These are phyloP conservation scores for rat (Rattus norvegicus) DNA, from an alignment of 2,113 vertebrate species.

Conservation along the genomic window DNA sequence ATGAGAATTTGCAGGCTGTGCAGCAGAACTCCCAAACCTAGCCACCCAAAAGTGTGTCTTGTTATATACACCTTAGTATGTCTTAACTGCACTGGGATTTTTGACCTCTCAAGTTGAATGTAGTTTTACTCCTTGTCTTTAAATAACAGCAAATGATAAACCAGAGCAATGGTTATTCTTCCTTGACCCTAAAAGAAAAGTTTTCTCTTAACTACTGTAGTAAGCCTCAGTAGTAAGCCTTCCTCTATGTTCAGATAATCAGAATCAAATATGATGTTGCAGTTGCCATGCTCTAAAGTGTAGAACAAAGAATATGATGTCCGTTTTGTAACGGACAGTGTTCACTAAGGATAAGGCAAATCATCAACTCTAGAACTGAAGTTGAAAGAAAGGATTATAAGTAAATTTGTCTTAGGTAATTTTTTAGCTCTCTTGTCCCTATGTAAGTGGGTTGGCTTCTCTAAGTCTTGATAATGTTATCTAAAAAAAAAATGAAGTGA, in stretches of 20 bases:
- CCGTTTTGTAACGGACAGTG: not conserved
- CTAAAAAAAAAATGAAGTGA: not conserved
- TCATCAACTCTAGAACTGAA: not conserved
- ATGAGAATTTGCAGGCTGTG: not conserved
- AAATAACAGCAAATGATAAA: not conserved
- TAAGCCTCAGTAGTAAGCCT: not conserved
- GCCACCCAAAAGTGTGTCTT: not conserved
- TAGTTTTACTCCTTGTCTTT: not conserved
- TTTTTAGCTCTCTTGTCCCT: not conserved
- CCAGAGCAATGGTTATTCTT: not conserved
- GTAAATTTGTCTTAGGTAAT: not conserved
- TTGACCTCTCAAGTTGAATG: not conserved
- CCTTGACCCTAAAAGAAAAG: not conserved
- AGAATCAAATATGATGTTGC: not conserved
- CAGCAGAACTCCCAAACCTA: not conserved
- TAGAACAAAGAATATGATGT: not conserved
- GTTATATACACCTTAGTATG: not conserved
- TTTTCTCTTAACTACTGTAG: not conserved
- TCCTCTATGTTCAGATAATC: not conserved
- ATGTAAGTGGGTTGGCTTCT: not conserved
- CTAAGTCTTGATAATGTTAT: slow-evolving; percentile 37
- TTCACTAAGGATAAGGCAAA: not conserved
- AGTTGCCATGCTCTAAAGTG: not conserved
- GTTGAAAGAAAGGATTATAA: not conserved
- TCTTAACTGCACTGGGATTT: not conserved